phyloP scores from a whole-genome alignment of 1,140 invertebrate species.

The Drosophila cardini region DNA sequence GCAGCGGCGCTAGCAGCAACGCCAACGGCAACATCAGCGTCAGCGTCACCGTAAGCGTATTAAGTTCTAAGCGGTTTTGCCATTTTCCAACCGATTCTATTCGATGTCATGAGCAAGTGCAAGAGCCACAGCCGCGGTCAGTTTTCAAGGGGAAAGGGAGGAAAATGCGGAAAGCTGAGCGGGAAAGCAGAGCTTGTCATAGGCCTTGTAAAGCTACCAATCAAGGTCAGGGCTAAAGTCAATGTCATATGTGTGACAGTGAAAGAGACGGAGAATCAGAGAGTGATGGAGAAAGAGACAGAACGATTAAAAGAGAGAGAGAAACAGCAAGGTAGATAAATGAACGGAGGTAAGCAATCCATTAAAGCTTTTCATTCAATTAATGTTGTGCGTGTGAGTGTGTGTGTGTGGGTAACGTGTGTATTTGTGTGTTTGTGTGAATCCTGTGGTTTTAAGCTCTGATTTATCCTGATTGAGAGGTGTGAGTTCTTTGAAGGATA shows the following conservation, averaged over 20 bases:
- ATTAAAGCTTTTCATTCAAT: slow-evolving; percentile 31
- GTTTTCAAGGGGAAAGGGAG: background rate
- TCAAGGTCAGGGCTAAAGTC: slow-evolving; percentile 40
- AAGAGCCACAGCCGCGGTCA: slow-evolving; percentile 16
- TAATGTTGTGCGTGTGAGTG: slow-evolving; percentile 16
- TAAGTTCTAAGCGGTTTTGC: slow-evolving; percentile 47
- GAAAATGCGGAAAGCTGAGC: no score
- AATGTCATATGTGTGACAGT: slow-evolving; percentile 6
- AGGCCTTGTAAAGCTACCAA: slow-evolving; percentile 8
- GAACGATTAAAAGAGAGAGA: background rate
- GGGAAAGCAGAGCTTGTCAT: background rate
- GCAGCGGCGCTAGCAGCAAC: slow-evolving; percentile 25
- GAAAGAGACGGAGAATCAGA: background rate
- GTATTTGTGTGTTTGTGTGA: slow-evolving; percentile 16
- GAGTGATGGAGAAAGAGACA: background rate
- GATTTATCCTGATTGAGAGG: background rate
- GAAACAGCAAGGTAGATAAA: background rate
- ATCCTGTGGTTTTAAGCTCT: slow-evolving; percentile 8
- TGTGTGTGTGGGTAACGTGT: background rate
- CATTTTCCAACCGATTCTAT: slow-evolving; percentile 11
- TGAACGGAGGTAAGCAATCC: slow-evolving; percentile 22
- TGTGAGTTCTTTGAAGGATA: background rate
- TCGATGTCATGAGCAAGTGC: slow-evolving; percentile 11
- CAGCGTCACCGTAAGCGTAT: slow-evolving; percentile 68
- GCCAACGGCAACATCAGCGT: slow-evolving; percentile 51